phyloP scores from a whole-genome alignment of 2,888 invertebrate species.

The Hirtodrosophila alboralis region DNA sequence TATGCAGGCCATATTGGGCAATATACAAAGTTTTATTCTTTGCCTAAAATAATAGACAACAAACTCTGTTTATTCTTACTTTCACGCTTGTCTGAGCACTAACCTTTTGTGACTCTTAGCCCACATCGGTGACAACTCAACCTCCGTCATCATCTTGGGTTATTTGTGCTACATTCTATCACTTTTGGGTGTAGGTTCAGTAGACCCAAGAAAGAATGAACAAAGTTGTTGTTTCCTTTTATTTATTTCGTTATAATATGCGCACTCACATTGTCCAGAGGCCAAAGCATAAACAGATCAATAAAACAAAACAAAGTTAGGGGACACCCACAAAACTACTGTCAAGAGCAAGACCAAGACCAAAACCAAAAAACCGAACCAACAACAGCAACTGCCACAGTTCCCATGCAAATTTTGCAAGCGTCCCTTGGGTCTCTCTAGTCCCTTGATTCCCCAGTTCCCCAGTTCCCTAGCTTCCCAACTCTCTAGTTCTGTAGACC shows the following conservation, averaged over 20 bases:
- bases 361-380: constrained; percentile 18
- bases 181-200: constrained; percentile 6
- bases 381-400: constrained; percentile 65
- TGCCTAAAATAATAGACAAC: constrained; percentile 26
- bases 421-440: constrained; percentile 11
- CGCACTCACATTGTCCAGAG: constrained; percentile 40
- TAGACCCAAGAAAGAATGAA: constrained; percentile 3
- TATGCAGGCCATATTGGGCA: constrained; percentile 3
- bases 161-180: constrained; percentile 8
- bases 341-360: constrained; percentile 39
- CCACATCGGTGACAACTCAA: constrained; percentile 25
- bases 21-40: neutral
- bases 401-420: constrained; percentile 73
- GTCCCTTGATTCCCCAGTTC: neutral
- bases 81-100: constrained; percentile 61
- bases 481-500: neutral
- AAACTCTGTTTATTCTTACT: constrained; percentile 61
- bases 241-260: constrained; percentile 26
- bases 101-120: constrained; percentile 38
- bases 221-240: constrained; percentile 15
- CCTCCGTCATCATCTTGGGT: constrained; percentile 31
- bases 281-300: constrained; percentile 73
- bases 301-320: constrained; percentile 56
- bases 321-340: constrained; percentile 33
- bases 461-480: neutral